phyloP scores from a whole-genome alignment of 2,113 vertebrate genomes.

The Isurus oxyrinchus region DNA sequence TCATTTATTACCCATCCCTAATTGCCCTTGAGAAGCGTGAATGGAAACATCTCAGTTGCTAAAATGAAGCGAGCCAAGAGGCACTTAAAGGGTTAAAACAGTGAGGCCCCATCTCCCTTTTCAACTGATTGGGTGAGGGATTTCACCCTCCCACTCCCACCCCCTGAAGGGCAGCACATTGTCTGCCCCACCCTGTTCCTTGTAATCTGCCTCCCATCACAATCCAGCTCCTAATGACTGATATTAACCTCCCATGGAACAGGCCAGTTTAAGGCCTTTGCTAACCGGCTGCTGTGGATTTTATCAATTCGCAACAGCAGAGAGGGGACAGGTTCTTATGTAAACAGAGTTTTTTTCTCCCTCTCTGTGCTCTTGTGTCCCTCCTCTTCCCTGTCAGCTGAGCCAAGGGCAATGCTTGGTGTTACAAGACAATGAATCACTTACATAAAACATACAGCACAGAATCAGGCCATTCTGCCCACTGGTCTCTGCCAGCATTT shows the following conservation, averaged over 20 bases:
- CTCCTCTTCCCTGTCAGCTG: not conserved
- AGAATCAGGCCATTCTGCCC: not conserved
- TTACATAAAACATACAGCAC: not conserved
- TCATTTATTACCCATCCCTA: too few species aligned
- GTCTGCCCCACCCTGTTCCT: conserved; percentile 60
- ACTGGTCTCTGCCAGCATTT: not conserved
- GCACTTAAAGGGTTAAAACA: not conserved
- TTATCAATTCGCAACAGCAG: not conserved
- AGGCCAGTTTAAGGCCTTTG: conserved; percentile 43
- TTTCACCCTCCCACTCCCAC: conserved; percentile 27
- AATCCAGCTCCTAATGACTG: conserved; percentile 58
- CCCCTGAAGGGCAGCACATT: conserved; percentile 54
- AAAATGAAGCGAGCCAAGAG: not conserved
- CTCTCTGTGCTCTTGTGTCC: not conserved
- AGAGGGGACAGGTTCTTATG: conserved; percentile 6
- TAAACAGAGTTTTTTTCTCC: not conserved
- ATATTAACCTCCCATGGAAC: conserved; percentile 60
- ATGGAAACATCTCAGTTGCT: not conserved
- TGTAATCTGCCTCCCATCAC: conserved; percentile 67
- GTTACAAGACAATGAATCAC: not conserved
- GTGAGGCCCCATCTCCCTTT: not conserved
- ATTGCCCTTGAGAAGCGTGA: not conserved
- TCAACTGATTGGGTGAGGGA: not conserved
- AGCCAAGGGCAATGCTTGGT: not conserved
- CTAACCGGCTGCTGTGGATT: not conserved